Base-by-base conservation (phyloP, 2,888 invertebrate species). In the Conus canariensis region DNA sequence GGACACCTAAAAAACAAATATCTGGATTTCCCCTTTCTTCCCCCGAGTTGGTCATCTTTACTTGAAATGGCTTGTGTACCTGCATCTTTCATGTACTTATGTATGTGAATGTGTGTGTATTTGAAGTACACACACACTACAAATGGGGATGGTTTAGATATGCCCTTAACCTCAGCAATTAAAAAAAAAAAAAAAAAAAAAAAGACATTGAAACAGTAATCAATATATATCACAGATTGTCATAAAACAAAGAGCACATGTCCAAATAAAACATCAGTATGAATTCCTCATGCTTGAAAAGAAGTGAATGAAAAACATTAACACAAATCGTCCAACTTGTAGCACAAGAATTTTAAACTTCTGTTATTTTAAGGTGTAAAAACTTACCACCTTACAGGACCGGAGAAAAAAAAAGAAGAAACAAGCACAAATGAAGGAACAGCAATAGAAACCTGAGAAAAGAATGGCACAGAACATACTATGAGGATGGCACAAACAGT, bases 211-310 rank as follows among this genome's bases (percentile, higher is more conserved):
- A 58, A 80, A 83, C 30, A 83, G 83, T 56, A 58, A 83, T 16
- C 7, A 83, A 85, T 8, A 85, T 45, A 45, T 85, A 85, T 85
- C 85, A 85, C 85, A 85, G 85, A 85, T 85, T 85, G 85, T 85
- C 85, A 59, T 19, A 9, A 25, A 85, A 60, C 85, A 85, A 22
- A 22, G 12, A 60, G 9, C 25, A 7, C 85, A 60, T 14, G 10
- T 25, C n/a, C 85, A 58, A 60, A 60, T 85, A n/a, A 85, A 14
- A 82, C 45, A 19, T 56, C 45, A 82, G 14, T n/a, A 45, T 4
- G 4, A 45, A 45, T 45, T 45, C 25, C 16, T 74, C 9, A n/a
- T 10, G n/a, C 22, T 16, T 22, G 22, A 74, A 74, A 74, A 74
- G 22, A 74, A 22, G 25, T 10, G 74, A 74, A 22, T 64, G 60